Evolutionary conservation across 2,797 vertebrate genomes (phyloP), one percentile per base, ranked within the genome.

Genomic region (Micropoecilia bifurca): DNA sequence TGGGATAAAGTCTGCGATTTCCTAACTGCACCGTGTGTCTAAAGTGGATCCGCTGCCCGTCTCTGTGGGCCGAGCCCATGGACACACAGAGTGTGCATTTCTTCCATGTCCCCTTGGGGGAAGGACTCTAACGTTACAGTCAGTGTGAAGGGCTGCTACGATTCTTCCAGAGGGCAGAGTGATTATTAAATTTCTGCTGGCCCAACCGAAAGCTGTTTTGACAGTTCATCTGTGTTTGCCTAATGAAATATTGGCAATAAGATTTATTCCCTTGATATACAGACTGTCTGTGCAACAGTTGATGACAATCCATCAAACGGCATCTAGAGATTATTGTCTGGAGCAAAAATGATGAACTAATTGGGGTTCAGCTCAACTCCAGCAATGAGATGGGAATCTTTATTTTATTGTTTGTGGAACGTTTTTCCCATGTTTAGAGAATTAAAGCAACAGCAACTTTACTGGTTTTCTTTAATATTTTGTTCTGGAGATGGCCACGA

Each of bases 1-100:
- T 74, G 36, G 73, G 73, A 43, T 63, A 53, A 53, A 82, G 81
- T 77, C 77, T 71, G 39, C 18, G 30, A 45, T 81, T 69, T 47
- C 46, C 39, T 71, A 47, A 68, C 80, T 61, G 48, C 47, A 33
- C 22, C 59, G 55, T 63, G 45, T 48, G 63, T 80, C 66, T 48
- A 0, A 14, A 18, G 68, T 78, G 12, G 25, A 80, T 12, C 61
- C 53, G 73, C 53, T 76, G n/a, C 68, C 48, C 1, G 50, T 61
- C 25, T 53, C 30, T 61, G 30, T 71, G 76, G 46, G 20, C 41
- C 71, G 10, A 28, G 0, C 61, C 36, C 57, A 14, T 43, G 39
- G n/a, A 43, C 41, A 41, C 41, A 41, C 25, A 25, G 20, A 25
- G 33, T 55, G 36, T 28, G 4, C 30, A 39, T 50, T 71, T 6